Conservation (phyloP, 2,797 vertebrate genomes). For the Sebastes paucispinis region DNA sequence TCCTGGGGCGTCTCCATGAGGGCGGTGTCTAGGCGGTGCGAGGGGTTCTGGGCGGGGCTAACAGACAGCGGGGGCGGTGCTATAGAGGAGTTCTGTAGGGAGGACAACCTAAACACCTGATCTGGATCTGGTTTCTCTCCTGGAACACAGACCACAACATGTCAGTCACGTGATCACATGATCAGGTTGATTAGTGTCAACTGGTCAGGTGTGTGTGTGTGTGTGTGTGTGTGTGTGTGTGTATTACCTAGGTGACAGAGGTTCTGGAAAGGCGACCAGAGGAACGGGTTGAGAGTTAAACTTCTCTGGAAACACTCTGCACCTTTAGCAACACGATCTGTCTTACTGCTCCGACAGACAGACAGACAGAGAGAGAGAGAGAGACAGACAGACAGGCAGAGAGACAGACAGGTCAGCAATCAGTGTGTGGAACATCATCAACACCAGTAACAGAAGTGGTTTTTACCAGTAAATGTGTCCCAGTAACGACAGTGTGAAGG, state of each 20-base stretch:
- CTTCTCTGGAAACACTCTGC: slow-evolving; percentile 99
- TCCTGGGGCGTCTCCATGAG: slow-evolving; percentile 98
- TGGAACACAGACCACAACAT: slow-evolving; percentile 25
- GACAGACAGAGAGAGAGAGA: not conserved
- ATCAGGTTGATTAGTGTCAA: not conserved
- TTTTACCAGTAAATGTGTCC: slow-evolving; percentile 97
- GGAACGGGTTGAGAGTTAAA: slow-evolving; percentile 97
- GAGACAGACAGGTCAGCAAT: not conserved
- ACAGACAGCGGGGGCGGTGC: slow-evolving; percentile 82
- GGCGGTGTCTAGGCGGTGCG: slow-evolving; percentile 92
- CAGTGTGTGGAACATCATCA: too few relatives aligned
- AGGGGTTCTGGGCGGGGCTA: slow-evolving; percentile 90
- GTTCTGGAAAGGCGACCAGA: slow-evolving; percentile 97
- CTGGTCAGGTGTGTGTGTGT: not conserved
- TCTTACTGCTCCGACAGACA: slow-evolving; percentile 86
- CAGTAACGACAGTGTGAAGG: slow-evolving; percentile 94
- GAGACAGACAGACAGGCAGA: not conserved
- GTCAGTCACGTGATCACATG: not conserved
- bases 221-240: slow-evolving; percentile 7
- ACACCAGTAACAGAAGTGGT: not conserved
- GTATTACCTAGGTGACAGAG: slow-evolving; percentile 95
- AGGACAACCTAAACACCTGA: slow-evolving; percentile 96
- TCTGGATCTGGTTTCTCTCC: slow-evolving; percentile 98
- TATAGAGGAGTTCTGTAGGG: slow-evolving; percentile 90
- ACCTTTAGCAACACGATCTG: slow-evolving; percentile 96